Conservation (phyloP, 2,888 invertebrate species). For the Iselma pallidipennis region DNA sequence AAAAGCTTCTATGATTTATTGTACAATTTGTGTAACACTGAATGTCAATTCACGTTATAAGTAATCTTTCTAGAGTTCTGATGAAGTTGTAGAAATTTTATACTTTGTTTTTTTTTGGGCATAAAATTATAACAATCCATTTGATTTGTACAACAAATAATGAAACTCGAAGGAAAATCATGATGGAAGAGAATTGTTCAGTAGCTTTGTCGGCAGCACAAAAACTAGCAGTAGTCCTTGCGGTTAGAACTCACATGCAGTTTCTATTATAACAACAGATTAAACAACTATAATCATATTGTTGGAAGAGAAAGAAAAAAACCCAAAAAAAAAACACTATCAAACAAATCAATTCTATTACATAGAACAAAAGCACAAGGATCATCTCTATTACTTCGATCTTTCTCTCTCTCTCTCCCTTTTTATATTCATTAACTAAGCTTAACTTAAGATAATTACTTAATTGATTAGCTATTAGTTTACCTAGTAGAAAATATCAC, state of each 20-base stretch:
- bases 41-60: not conserved
- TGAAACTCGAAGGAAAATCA: slow-evolving; percentile 1
- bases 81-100: not conserved
- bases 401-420: not conserved
- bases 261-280: slow-evolving; percentile 11
- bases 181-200: slow-evolving; percentile 3
- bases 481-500: slow-evolving; percentile 35
- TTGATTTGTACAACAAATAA: not conserved
- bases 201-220: slow-evolving; percentile 5
- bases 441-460: not conserved
- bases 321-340: not conserved
- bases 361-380: not conserved
- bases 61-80: too few relatives aligned
- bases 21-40: not conserved
- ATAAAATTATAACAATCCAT: not conserved
- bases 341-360: not conserved
- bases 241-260: slow-evolving; percentile 12
- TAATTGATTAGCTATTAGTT: slow-evolving; percentile 5
- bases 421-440: not conserved
- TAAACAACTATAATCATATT: slow-evolving; percentile 9
- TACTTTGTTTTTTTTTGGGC: too few relatives aligned
- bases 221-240: slow-evolving; percentile 7
- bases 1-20: not conserved
- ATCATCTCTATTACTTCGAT: too few relatives aligned
- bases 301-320: not conserved